Percentiles rank a stretch among this genome's conserved stretches.
Conservation (phyloP, 2,113 vertebrate species). For the Salvelinus sp. region DNA sequence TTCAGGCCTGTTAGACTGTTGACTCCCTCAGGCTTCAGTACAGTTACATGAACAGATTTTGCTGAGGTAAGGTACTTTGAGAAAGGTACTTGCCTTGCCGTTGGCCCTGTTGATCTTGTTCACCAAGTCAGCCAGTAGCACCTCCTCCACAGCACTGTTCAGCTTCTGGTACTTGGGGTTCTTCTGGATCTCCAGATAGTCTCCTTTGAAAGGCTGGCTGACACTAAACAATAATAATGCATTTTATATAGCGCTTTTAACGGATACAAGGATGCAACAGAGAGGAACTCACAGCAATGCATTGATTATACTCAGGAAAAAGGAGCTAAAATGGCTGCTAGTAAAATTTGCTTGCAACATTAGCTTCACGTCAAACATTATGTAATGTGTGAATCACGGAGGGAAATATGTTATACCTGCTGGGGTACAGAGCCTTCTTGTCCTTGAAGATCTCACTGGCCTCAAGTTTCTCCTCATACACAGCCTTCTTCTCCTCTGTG, state of each 20-base stretch:
- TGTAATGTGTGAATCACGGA: neutral
- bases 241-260: too few relatives aligned
- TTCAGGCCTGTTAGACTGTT: neutral
- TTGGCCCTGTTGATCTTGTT: conserved; percentile 98
- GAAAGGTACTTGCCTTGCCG: conserved; percentile 84
- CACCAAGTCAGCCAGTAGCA: conserved; percentile 92
- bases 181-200: conserved; percentile 94
- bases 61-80: neutral
- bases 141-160: conserved; percentile 86
- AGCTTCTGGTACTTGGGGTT: conserved; percentile 98
- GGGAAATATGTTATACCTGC: conserved; percentile 80
- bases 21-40: neutral
- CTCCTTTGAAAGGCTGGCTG: conserved; percentile 93
- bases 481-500: conserved; percentile 90
- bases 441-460: conserved; percentile 97
- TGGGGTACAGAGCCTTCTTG: conserved; percentile 94
- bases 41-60: too few relatives aligned
- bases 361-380: neutral
- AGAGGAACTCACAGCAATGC: conserved; percentile 17
- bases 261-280: neutral
- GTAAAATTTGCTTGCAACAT: neutral
- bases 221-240: conserved; percentile 72
- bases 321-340: neutral
- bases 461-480: conserved; percentile 95
- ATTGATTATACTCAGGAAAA: neutral